These are phyloP conservation scores for Platygyra sinensis DNA, from an alignment of 64 coral and sea anemone genomes.

Conservation along the genomic window DNA sequence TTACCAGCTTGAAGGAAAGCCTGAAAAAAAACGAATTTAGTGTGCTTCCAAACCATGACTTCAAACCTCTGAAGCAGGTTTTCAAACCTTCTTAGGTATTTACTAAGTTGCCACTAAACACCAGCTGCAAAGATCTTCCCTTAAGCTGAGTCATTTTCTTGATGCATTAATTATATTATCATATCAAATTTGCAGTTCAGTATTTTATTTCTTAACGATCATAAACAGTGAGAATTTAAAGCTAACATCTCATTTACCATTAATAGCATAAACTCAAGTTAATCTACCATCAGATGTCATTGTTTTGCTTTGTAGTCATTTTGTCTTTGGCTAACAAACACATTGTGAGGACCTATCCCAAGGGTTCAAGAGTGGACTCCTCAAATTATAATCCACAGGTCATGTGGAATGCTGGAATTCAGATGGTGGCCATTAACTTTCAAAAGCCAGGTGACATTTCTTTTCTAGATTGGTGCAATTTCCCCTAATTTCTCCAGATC, in stretches of 20 bases:
- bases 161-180: too few relatives aligned
- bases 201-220: neutral
- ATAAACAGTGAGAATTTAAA: neutral
- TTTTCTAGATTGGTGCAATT: neutral
- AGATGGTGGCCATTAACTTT: constrained; percentile 91
- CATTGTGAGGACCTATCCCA: constrained; percentile 83
- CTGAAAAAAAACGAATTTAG: too few relatives aligned
- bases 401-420: constrained; percentile 91
- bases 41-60: too few relatives aligned
- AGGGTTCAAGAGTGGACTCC: constrained; percentile 86
- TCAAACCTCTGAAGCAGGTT: too few relatives aligned
- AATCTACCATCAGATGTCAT: neutral
- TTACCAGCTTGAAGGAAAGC: too few relatives aligned
- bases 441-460: constrained; percentile 73
- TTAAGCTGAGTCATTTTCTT: too few relatives aligned
- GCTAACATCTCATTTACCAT: neutral
- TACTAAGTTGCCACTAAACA: too few relatives aligned
- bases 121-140: too few relatives aligned
- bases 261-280: neutral
- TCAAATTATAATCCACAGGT: constrained; percentile 86
- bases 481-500: neutral
- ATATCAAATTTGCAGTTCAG: too few relatives aligned
- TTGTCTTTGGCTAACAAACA: constrained; percentile 66
- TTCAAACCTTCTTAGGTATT: too few relatives aligned
- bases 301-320: constrained; percentile 39